Evolutionary conservation across 2,888 invertebrate species (phyloP), one percentile per base, ranked within the genome.

Genomic region (Didymodactylos carnosus): DNA sequence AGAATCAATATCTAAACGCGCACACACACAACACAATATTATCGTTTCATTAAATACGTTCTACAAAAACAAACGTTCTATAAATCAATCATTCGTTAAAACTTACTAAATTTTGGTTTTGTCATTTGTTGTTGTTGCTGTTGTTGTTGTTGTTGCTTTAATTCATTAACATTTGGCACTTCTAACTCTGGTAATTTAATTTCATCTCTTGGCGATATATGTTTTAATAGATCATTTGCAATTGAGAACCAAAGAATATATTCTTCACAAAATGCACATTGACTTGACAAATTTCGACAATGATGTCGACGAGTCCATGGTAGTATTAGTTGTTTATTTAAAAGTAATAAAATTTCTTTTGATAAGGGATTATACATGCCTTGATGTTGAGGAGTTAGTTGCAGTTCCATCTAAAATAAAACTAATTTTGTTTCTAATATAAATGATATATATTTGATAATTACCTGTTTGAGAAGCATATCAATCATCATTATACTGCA

Each of bases 401-500:
- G 75, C 11, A 72, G 46, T 29, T 75, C 75, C 27, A 75, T 49
- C 72, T 72, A 49, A 71, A 13, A 35, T 19, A 27, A 7, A 19
- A 41, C 8, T 5, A 40, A 27, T 19, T 1, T 27, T 7, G 11
- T 19, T 19, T 23, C 19, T 25, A 41, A 5, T 25, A 41, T 70
- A 14, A 70, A 1, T n/a, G n/a, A 27, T 10, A 19, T 19, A 39
- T 39, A 6, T 13, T 1, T 0, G 39, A 14, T 1, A 43, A 35
- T 16, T 72, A 72, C 62, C 41, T 75, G 75, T 49, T 46, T 69
- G 2, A 72, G 13, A 3, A 43, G 23, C 72, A 75, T 72, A 16
- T 75, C 75, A 1, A 72, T 19, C 75, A 75, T 75, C 75, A 75
- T 72, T 23, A 75, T 70, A 69, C 75, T 72, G 39, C 75, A 75